Evolutionary conservation across 2,797 vertebrate genomes (phyloP).

Genomic region (Falco peregrinus): DNA sequence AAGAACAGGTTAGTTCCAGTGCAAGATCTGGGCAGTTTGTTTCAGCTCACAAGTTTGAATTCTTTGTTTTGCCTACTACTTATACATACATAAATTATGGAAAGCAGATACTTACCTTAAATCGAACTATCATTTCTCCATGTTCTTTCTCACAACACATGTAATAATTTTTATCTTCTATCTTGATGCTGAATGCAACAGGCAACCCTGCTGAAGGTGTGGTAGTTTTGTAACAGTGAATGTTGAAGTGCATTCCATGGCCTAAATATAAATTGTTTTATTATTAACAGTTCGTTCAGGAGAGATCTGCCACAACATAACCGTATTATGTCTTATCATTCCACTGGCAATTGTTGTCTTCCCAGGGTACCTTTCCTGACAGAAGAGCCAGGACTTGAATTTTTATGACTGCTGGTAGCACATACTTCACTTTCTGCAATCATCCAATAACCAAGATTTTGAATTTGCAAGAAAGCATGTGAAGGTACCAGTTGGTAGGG

Average conservation of each 20-base stretch:
- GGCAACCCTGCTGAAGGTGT: neutral
- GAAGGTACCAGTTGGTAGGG: neutral
- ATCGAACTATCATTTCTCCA: neutral
- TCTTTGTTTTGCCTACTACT: neutral
- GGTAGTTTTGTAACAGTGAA: constrained; percentile 57
- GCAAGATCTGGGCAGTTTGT: neutral
- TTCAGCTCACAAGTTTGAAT: neutral
- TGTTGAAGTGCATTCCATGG: constrained; percentile 58
- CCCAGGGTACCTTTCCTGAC: neutral
- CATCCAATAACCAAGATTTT: neutral
- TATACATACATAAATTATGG: rapidly evolving
- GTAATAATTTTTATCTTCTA: constrained; percentile 25
- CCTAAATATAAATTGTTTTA: neutral
- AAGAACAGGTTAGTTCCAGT: neutral
- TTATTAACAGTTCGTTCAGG: neutral
- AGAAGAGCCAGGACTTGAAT: neutral
- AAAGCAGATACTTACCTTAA: constrained; percentile 29
- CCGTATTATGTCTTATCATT: too few species aligned
- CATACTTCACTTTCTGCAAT: neutral
- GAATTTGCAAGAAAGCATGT: neutral
- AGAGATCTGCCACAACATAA: neutral
- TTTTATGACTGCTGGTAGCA: neutral
- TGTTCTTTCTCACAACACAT: constrained; percentile 55
- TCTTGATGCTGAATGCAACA: constrained; percentile 50
- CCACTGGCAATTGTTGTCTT: neutral